Evolutionary conservation across 2,797 vertebrate species (phyloP).

Genomic region (Spea hammondii): DNA sequence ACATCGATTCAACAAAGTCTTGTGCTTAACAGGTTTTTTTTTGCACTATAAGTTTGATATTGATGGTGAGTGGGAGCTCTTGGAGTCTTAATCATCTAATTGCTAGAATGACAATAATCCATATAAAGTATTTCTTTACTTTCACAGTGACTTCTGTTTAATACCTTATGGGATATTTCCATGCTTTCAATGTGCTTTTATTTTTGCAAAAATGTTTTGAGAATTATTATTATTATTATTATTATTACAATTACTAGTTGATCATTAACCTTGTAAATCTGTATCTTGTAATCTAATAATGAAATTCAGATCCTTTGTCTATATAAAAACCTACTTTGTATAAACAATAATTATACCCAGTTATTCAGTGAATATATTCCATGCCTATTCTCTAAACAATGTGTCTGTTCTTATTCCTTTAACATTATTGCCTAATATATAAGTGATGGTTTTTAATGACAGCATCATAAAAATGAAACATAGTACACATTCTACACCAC

Average conservation of each 20-base stretch:
- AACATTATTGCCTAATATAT: slow-evolving; percentile 4
- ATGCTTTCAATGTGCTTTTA: no score
- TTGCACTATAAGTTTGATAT: slow-evolving; percentile 35
- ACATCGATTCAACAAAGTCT: slow-evolving; percentile 11
- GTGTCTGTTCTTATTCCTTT: not conserved
- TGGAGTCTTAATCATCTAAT: not conserved
- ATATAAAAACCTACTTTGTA: not conserved
- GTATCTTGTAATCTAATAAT: not conserved
- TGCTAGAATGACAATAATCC: not conserved
- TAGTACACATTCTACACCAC: not conserved
- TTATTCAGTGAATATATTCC: not conserved
- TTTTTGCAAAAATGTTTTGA: not conserved
- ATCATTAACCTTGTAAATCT: not conserved
- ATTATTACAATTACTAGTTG: not conserved
- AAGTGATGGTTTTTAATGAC: slow-evolving; percentile 1
- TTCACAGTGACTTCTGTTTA: not conserved
- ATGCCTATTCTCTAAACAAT: not conserved
- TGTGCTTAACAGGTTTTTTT: slow-evolving; percentile 12
- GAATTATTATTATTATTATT: not conserved
- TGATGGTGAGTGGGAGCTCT: not conserved
- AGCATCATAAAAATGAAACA: not conserved
- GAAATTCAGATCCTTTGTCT: not conserved
- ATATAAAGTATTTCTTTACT: not conserved
- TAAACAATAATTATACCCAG: slow-evolving; percentile 5
- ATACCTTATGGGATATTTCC: no score